Evolutionary conservation across 2,888 invertebrate species (phyloP).

Genomic region (Iselma pallidipennis): DNA sequence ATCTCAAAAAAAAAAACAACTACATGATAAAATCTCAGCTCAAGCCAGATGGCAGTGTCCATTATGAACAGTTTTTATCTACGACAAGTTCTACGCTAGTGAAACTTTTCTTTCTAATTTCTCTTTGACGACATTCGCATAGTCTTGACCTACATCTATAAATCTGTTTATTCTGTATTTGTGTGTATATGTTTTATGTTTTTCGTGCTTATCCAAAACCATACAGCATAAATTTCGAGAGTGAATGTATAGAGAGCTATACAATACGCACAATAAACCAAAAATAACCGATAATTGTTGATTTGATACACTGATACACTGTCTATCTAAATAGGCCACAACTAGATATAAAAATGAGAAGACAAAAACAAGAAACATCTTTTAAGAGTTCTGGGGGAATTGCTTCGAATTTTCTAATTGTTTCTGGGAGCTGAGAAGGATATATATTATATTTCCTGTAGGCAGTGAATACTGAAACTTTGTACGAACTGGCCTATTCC

Average conservation of each 20-base stretch:
- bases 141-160: slow-evolving; percentile 48
- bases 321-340: background rate
- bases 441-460: too few relatives aligned
- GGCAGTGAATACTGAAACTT: too few relatives aligned
- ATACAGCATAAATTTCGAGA: too few relatives aligned
- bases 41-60: background rate
- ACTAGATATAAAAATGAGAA: too few relatives aligned
- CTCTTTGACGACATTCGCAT: slow-evolving; percentile 40
- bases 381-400: too few relatives aligned
- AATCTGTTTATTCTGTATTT: slow-evolving; percentile 34
- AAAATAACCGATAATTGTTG: too few relatives aligned
- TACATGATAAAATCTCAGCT: background rate
- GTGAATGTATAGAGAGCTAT: too few relatives aligned
- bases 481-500: slow-evolving; percentile 43
- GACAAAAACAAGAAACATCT: too few relatives aligned
- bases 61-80: background rate
- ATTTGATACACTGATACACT: background rate
- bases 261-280: too few relatives aligned
- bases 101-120: slow-evolving; percentile 37
- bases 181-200: slow-evolving; percentile 26
- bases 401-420: too few relatives aligned
- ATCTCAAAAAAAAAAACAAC: background rate
- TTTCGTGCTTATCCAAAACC: slow-evolving; percentile 9
- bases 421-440: too few relatives aligned
- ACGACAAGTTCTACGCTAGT: slow-evolving; percentile 9